phyloP scores from a whole-genome alignment of 2,888 invertebrate species.

The Homarus gammarus region DNA sequence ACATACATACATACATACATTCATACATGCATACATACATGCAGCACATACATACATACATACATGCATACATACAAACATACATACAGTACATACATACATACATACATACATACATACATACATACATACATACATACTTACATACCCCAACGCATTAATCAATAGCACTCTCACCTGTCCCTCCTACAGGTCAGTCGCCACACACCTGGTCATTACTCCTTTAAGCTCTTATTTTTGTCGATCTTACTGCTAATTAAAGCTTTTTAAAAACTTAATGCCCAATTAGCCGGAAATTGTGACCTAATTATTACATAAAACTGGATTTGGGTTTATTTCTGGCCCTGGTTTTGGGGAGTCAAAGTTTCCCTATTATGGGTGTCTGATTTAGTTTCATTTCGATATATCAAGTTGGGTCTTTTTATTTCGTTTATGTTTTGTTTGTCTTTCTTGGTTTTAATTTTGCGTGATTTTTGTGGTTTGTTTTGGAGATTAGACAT shows the following conservation, averaged over 20 bases:
- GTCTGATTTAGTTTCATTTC: no score
- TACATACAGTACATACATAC: neutral
- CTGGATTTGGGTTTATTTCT: neutral
- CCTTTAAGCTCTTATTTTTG: neutral
- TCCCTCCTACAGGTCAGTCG: no score
- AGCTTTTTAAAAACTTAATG: neutral
- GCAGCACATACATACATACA: neutral
- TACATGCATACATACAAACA: neutral
- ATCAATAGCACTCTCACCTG: neutral
- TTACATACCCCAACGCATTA: neutral
- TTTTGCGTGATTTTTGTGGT: no score
- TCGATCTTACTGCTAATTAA: neutral
- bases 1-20: conserved; percentile 12
- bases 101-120: no score
- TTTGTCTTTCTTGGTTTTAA: no score
- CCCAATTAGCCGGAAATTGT: neutral
- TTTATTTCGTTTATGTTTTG: no score
- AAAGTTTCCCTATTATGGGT: no score
- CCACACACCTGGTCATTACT: neutral
- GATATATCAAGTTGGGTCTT: no score
- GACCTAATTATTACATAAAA: neutral
- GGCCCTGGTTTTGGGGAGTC: no score
- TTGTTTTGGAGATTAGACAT: no score
- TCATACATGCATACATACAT: conserved; percentile 12
- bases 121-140: neutral